A percentile compares a stretch with the other conserved stretches of the same genome.
Conservation (phyloP, 92 coral and sea anemone genomes). For the Actinernus sp. region DNA sequence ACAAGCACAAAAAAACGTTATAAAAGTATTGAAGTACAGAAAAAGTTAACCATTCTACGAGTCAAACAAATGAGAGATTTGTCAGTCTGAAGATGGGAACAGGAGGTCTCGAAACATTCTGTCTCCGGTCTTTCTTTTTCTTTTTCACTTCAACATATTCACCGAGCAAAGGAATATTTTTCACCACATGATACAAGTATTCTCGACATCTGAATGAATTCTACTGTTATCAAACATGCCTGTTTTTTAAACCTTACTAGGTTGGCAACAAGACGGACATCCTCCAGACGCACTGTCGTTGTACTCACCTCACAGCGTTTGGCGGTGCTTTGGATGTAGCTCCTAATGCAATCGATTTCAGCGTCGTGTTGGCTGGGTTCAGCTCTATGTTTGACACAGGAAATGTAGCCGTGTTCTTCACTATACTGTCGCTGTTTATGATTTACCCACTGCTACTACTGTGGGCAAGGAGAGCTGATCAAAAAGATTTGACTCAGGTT, state of each 20-base stretch:
- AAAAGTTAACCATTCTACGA: too few species aligned
- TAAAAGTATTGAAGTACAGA: too few species aligned
- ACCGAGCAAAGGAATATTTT: too few species aligned
- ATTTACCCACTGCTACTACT: slow-evolving; percentile 53
- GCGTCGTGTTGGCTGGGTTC: slow-evolving; percentile 72
- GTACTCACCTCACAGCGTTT: slow-evolving; percentile 84
- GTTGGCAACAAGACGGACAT: slow-evolving; percentile 77
- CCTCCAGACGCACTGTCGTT: slow-evolving; percentile 63
- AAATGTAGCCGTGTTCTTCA: slow-evolving; percentile 70
- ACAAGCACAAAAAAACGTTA: too few species aligned
- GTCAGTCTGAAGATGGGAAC: too few species aligned
- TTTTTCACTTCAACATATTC: too few species aligned
- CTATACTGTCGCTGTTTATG: slow-evolving; percentile 46
- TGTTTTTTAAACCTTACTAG: slow-evolving; percentile 35
- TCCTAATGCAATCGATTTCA: slow-evolving; percentile 88
- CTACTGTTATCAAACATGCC: too few species aligned
- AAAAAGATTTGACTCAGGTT: slow-evolving; percentile 58
- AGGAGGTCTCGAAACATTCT: too few species aligned
- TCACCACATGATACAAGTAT: too few species aligned
- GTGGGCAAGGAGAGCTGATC: slow-evolving; percentile 71
- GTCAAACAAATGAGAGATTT: too few species aligned
- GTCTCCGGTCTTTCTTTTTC: too few species aligned
- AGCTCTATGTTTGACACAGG: slow-evolving; percentile 62
- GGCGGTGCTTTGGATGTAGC: slow-evolving; percentile 81
- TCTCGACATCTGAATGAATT: too few species aligned